Conservation (phyloP, 2,113 vertebrate species). For the Sphyrna mokarran region DNA sequence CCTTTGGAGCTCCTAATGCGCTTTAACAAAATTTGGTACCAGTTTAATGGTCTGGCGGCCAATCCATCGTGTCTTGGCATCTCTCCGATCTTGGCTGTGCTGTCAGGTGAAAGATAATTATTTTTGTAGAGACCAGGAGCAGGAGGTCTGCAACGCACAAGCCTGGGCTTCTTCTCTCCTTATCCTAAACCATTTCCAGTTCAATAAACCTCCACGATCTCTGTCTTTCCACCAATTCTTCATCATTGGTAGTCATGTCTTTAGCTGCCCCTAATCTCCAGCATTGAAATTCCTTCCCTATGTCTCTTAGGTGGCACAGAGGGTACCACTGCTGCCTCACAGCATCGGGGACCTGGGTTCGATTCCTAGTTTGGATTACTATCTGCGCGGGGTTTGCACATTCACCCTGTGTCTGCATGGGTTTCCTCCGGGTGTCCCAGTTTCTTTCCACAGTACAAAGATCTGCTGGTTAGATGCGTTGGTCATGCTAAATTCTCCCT, state of each 20-base stretch:
- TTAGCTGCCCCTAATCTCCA: not conserved
- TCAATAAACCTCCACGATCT: not conserved
- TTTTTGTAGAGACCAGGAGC: not conserved
- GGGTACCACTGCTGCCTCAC: no score
- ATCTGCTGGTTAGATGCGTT: no score
- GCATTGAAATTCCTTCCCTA: not conserved
- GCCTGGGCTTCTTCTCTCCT: not conserved
- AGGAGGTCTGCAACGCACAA: not conserved
- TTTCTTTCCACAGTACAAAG: no score
- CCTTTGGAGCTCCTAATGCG: not conserved
- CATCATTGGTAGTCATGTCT: not conserved
- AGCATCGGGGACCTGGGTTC: no score
- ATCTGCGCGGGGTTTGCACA: no score
- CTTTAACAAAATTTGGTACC: not conserved
- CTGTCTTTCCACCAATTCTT: not conserved
- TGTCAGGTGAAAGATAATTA: not conserved
- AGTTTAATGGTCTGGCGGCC: not conserved
- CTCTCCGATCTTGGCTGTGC: not conserved
- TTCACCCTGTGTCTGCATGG: no score
- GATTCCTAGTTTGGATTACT: no score
- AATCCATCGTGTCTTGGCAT: not conserved
- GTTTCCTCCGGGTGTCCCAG: no score
- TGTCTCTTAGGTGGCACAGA: not conserved
- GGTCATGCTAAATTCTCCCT: no score
- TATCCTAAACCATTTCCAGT: not conserved